Evolutionary conservation across 2,797 vertebrate species (phyloP), one percentile per base, ranked within the genome.

Genomic region (Sebastes hopkinsi): DNA sequence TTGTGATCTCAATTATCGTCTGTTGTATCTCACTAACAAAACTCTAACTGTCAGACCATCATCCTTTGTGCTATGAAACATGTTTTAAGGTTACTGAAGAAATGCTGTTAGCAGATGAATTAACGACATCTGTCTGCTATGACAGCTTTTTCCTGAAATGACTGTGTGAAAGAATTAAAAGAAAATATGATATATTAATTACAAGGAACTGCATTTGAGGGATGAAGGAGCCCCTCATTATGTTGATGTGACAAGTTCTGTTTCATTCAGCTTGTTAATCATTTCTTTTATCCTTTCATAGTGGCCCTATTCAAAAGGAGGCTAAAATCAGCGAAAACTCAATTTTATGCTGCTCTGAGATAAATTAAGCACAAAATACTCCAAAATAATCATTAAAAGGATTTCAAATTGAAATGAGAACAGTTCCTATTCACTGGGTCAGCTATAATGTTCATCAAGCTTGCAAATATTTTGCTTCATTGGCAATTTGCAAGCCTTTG

Each of bases 341-440:
- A 94, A 94, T 95, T 94, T 92, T 92, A 94, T 93, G 86, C 87
- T 88, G 65, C 88, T 90, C 67, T 72, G 60, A 90, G 90, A 94
- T 94, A 91, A 94, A 92, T 91, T 93, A 90, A 87, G 83, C 82
- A 91, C 81, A 93, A 93, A 94, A 94, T 91, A 91, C 84, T 92
- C 80, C 80, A 92, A 93, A 92, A 93, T 90, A 93, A 93, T 91
- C 84, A 91, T 94, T 91, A 89, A 91, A 92, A 82, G 90, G 88
- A 93, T 91, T 94, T 89, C 75, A 88, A 94, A 94, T 92, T 94
- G 89, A 93, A 95, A 94, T 89, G 79, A 83, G 80, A 88, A 84
- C 69, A 86, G 85, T 79, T 85, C 60, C 79, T 83, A 91, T 88
- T 93, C 86, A 89, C 65, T 77, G 77, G 89, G 88, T 92, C 90